Evolutionary conservation across 2,797 vertebrate genomes (phyloP).

Genomic region (Gymnothorax reevesii): DNA sequence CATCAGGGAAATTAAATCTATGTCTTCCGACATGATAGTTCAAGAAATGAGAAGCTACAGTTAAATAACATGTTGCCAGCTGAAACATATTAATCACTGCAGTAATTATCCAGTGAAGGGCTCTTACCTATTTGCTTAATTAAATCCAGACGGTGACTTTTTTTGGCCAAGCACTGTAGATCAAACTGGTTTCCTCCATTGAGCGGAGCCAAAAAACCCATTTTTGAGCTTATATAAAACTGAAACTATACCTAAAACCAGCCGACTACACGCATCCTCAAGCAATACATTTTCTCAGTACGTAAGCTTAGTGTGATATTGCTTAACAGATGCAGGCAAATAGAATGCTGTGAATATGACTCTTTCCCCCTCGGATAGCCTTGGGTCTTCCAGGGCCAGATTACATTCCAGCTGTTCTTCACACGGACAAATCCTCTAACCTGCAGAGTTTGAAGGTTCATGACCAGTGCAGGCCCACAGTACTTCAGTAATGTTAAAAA

Average conservation of each 20-base stretch:
- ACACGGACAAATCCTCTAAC: not conserved
- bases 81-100: too few species aligned
- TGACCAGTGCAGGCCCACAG: too few species aligned
- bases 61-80: too few species aligned
- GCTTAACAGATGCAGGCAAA: not conserved
- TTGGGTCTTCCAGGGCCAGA: slow-evolving; percentile 7
- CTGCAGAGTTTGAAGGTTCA: not conserved
- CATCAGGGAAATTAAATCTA: too few species aligned
- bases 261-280: not conserved
- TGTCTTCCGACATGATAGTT: too few species aligned
- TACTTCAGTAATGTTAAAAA: slow-evolving; percentile 14
- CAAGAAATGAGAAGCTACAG: too few species aligned
- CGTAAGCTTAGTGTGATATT: not conserved
- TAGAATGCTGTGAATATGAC: not conserved
- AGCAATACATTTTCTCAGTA: not conserved
- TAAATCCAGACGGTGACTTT: too few species aligned
- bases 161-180: too few species aligned
- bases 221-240: not conserved
- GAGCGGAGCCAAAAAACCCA: too few species aligned
- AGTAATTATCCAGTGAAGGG: too few species aligned
- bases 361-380: not conserved
- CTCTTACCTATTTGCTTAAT: too few species aligned
- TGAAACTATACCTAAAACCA: not conserved
- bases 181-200: too few species aligned
- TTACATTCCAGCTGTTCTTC: slow-evolving; percentile 26